Conservation (phyloP, 2,113 vertebrate genomes). For the Hucho hucho region DNA sequence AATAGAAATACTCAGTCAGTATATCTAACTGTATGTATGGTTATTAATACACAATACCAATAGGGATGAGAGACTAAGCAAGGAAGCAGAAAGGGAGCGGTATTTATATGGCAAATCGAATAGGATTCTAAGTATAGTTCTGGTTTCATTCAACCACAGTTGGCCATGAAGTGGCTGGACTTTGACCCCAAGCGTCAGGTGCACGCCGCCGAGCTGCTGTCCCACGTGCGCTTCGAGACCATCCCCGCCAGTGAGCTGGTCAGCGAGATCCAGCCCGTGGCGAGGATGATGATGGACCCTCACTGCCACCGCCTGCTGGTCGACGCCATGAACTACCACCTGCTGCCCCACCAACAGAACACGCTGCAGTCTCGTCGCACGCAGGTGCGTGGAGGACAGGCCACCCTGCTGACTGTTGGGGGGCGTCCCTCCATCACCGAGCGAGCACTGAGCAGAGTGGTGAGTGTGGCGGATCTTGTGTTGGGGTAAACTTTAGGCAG, state of each 20-base stretch:
- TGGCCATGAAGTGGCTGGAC: slow-evolving; percentile 82
- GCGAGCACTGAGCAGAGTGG: slow-evolving; percentile 81
- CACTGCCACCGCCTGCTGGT: slow-evolving; percentile 82
- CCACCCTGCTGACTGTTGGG: slow-evolving; percentile 74
- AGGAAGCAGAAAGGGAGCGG: slow-evolving; percentile 22
- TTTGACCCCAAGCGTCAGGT: slow-evolving; percentile 72
- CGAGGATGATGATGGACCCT: slow-evolving; percentile 81
- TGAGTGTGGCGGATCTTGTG: slow-evolving; percentile 33
- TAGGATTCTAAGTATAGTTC: slow-evolving; percentile 18
- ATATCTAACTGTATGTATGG: slow-evolving; percentile 35
- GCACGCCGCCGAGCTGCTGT: slow-evolving; percentile 75
- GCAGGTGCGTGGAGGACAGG: slow-evolving; percentile 73
- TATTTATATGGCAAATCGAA: slow-evolving; percentile 32
- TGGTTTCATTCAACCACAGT: slow-evolving; percentile 49
- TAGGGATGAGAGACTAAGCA: slow-evolving; percentile 19
- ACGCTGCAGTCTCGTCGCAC: slow-evolving; percentile 78
- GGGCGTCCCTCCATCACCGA: slow-evolving; percentile 78
- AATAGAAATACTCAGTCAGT: slow-evolving; percentile 18
- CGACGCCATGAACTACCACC: slow-evolving; percentile 87
- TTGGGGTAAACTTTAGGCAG: no score
- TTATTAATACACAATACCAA: slow-evolving; percentile 41
- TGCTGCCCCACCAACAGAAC: slow-evolving; percentile 84
- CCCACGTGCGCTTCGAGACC: slow-evolving; percentile 77
- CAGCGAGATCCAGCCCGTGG: slow-evolving; percentile 80
- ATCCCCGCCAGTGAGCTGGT: slow-evolving; percentile 82